phyloP scores from a whole-genome alignment of 1,140 invertebrate species.

The Coenobita brevimanus region DNA sequence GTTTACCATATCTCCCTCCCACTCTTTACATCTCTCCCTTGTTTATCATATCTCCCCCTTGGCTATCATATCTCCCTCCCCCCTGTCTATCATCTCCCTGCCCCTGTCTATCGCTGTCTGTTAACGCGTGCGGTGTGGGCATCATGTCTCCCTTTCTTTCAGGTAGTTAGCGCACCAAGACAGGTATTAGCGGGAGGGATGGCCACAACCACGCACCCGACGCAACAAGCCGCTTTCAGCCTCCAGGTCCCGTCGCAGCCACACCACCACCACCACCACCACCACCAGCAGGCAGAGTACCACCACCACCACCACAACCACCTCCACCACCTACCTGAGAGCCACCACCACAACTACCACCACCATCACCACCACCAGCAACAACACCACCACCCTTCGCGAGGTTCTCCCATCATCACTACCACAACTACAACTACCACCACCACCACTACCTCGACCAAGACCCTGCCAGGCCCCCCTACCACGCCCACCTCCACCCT shows the following conservation, averaged over 20 bases:
- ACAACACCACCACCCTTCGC: constrained; percentile 46
- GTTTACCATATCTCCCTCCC: not conserved
- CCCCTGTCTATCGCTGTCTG: not conserved
- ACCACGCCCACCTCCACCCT: constrained; percentile 65
- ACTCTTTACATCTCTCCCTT: not conserved
- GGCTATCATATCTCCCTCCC: not conserved
- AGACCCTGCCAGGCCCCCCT: constrained; percentile 31
- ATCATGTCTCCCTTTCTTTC: constrained; percentile 65
- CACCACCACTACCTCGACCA: constrained; percentile 35
- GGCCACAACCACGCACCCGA: constrained; percentile 41
- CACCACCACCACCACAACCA: constrained; percentile 30
- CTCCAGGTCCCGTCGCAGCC: constrained; percentile 53
- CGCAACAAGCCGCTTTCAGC: constrained; percentile 40
- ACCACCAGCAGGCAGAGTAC: constrained; percentile 27
- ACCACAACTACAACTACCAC: constrained; percentile 48
- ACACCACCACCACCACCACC: constrained; percentile 41
- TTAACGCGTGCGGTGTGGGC: constrained; percentile 38
- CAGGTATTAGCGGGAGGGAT: constrained; percentile 65
- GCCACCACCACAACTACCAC: constrained; percentile 34
- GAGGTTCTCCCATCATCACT: constrained; percentile 31
- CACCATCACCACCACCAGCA: constrained; percentile 53
- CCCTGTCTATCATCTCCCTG: not conserved
- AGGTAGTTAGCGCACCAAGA: constrained; percentile 68
- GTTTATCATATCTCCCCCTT: not conserved
- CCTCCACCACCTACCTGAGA: constrained; percentile 32